These are phyloP conservation scores for Hypanus sabinus DNA, from an alignment of 2,113 vertebrate genomes.

Conservation along the genomic window DNA sequence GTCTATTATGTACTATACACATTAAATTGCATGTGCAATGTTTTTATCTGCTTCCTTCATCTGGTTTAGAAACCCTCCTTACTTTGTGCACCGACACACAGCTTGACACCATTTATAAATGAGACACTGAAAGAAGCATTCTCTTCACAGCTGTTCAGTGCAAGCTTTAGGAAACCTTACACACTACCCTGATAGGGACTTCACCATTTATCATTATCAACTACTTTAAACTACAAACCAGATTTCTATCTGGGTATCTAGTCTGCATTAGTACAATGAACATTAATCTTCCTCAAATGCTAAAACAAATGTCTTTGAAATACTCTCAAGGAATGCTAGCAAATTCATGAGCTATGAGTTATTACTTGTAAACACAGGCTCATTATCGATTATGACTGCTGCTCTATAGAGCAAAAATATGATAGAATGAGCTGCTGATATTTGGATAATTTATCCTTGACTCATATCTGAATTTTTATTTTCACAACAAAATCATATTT, in stretches of 20 bases:
- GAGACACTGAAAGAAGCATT: neutral
- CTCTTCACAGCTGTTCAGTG: neutral
- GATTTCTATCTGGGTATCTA: neutral
- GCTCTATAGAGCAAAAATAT: neutral
- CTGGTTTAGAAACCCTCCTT: neutral
- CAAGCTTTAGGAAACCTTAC: neutral
- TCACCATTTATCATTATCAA: neutral
- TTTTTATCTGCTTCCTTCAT: neutral
- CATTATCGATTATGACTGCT: neutral
- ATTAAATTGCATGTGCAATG: neutral
- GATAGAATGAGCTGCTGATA: neutral
- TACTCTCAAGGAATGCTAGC: neutral
- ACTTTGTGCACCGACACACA: neutral
- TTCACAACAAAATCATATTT: constrained; percentile 1
- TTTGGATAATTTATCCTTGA: neutral
- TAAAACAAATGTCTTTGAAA: constrained; percentile 11
- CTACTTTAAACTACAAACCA: neutral
- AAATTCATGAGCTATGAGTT: neutral
- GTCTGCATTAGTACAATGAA: constrained; percentile 4
- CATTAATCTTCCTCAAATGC: neutral
- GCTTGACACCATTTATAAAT: neutral
- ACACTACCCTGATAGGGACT: neutral
- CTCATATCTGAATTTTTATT: neutral
- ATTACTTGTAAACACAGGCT: neutral
- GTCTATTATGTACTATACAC: neutral